A percentile compares a stretch with the other conserved stretches of the same genome.
phyloP scores from a whole-genome alignment of 2,888 invertebrate species.

The Strigamia transsilvanica region DNA sequence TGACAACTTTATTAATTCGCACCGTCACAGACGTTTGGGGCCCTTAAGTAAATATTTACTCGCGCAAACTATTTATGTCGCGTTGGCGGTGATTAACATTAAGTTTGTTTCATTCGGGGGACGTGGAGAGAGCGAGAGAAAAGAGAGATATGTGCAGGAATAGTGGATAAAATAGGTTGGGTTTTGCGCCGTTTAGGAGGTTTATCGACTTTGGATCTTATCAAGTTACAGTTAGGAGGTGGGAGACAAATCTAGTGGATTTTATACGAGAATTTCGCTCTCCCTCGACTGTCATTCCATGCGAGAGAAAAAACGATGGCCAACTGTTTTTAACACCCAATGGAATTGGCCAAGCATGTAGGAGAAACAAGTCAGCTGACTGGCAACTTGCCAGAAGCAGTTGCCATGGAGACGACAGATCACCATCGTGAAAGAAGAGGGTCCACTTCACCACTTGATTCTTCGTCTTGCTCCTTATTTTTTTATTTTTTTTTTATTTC shows the following conservation, averaged over 20 bases:
- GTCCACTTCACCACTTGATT: conserved; percentile 6
- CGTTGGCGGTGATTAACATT: background rate
- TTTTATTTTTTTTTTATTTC: background rate
- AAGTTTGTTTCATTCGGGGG: background rate
- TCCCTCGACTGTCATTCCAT: conserved; percentile 38
- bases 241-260: conserved; percentile 28
- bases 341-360: conserved; percentile 39
- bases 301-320: conserved; percentile 42
- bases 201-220: conserved; percentile 35
- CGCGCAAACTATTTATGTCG: background rate
- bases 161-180: too few relatives aligned
- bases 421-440: background rate
- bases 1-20: conserved; percentile 38
- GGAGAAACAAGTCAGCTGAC: conserved; percentile 49
- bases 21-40: background rate
- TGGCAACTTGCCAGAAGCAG: conserved; percentile 30
- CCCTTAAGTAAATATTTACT: background rate
- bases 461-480: background rate
- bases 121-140: too few relatives aligned
- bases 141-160: background rate
- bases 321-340: conserved; percentile 46
- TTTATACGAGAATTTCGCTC: conserved; percentile 20
- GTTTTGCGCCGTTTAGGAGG: background rate
- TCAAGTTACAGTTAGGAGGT: conserved; percentile 22
- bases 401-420: conserved; percentile 28